Base-by-base conservation (phyloP, 2,888 invertebrate genomes). In the Synanthedon andrenaeformis region DNA sequence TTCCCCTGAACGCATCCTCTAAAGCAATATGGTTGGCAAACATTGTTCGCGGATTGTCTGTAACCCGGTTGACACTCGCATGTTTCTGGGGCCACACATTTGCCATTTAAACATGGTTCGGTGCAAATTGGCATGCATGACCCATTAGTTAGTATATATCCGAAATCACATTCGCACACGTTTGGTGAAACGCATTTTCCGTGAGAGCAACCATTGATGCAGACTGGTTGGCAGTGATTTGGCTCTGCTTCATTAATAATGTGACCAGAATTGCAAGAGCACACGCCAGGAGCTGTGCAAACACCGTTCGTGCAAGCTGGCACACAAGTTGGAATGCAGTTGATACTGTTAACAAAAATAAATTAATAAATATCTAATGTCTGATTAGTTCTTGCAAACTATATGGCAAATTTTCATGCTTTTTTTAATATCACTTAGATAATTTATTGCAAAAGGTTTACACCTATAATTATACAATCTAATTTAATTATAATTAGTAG, bases 91-190 rank as follows among this genome's bases (percentile, higher is more conserved):
- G 79, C 81, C 0, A 79, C 65, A 59, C 90, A 90, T 1, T 59
- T 62, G 3, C 88, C 89, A 63, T 91, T 89, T 1, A 76, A 64
- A 52, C 90, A 90, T 8, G 77, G 76, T 10, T 80, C 74, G 0
- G 66, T 60, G 57, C 90, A 90, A 48, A 79, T 63, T 0, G 86
- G 82, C 53, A 74, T 72, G 54, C 84, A 85, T 0, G 60, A 63
- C 14, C 58, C 58, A 42, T 72, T 68, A 50, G 57, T 55, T 3
- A 52, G 55, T 17, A 14, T 52, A 53, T 70, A 78, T 1, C 79
- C 80, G 8, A 63, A 58, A 12, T 61, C 41, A 55, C 81, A 82
- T 6, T 61, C 55, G 55, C 82, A 82, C 1, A 53, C 57, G 28
- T 76, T 64, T 0, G 78, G 78, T 0, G 62, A 69, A 0, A 63